A percentile compares a stretch with the other conserved stretches of the same genome.
Evolutionary conservation across 1,140 invertebrate species (phyloP).

Genomic region (Camponotus pennsylvanicus): DNA sequence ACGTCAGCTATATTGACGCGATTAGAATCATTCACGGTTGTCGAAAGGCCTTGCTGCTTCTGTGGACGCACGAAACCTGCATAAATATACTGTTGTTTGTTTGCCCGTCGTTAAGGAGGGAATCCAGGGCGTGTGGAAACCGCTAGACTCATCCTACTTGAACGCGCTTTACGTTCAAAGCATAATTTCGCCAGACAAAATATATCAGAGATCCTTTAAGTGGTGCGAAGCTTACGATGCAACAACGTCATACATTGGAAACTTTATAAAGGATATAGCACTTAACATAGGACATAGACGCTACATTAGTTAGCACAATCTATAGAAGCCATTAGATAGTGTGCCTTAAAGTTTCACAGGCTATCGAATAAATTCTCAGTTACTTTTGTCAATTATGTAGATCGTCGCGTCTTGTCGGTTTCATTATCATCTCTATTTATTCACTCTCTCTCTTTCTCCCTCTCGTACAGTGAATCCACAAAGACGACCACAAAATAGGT

Average conservation of each 20-base stretch:
- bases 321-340: conserved; percentile 42
- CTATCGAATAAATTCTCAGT: conserved; percentile 32
- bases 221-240: conserved; percentile 48
- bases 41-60: conserved; percentile 40
- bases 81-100: conserved; percentile 72
- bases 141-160: conserved; percentile 16
- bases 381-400: conserved; percentile 34
- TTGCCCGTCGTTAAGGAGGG: conserved; percentile 60
- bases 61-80: conserved; percentile 55
- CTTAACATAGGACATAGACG: conserved; percentile 38
- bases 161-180: conserved; percentile 55
- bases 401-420: not conserved
- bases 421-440: conserved; percentile 9
- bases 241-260: conserved; percentile 56
- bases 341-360: conserved; percentile 32
- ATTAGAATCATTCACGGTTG: conserved; percentile 60
- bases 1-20: conserved; percentile 48
- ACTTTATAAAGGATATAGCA: conserved; percentile 61
- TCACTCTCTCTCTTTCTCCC: not conserved
- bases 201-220: conserved; percentile 67
- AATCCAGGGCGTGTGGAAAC: conserved; percentile 47
- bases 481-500: conserved; percentile 45
- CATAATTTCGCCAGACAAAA: conserved; percentile 60
- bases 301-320: conserved; percentile 47
- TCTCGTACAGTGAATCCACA: conserved; percentile 33